These are phyloP conservation scores for Schlechtendalia chinensis DNA, from an alignment of 1,140 invertebrate species.

Conservation along the genomic window DNA sequence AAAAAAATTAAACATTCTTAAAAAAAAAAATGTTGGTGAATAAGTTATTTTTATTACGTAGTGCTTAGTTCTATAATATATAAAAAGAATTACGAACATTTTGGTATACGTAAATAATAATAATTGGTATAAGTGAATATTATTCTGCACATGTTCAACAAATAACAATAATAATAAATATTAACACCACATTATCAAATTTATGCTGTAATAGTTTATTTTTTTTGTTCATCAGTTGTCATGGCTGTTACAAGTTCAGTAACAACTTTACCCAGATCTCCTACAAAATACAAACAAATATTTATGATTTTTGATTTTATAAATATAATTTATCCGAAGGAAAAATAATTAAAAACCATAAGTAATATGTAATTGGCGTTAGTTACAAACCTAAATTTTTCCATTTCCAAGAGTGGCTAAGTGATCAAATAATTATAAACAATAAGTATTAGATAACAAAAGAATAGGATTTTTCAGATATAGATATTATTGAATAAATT, in stretches of 20 bases:
- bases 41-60: not conserved
- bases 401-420: constrained; percentile 31
- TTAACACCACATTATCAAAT: not conserved
- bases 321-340: constrained; percentile 3
- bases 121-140: constrained; percentile 1
- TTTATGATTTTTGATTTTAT: not conserved
- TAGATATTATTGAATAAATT: no score
- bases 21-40: not conserved
- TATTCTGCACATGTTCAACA: not conserved
- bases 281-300: constrained; percentile 58
- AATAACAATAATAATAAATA: constrained; percentile 1
- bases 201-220: constrained; percentile 10
- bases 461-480: no score
- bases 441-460: not conserved
- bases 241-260: constrained; percentile 77
- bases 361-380: not conserved
- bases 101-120: no score
- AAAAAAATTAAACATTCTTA: not conserved
- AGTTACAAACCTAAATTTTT: constrained; percentile 42
- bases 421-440: constrained; percentile 14
- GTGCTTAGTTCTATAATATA: no score
- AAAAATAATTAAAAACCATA: no score
- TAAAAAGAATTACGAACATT: not conserved
- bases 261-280: constrained; percentile 79
- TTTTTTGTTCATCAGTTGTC: constrained; percentile 36